These are phyloP conservation scores for Pheucticus melanocephalus DNA, from an alignment of 2,113 vertebrate genomes.

Conservation along the genomic window DNA sequence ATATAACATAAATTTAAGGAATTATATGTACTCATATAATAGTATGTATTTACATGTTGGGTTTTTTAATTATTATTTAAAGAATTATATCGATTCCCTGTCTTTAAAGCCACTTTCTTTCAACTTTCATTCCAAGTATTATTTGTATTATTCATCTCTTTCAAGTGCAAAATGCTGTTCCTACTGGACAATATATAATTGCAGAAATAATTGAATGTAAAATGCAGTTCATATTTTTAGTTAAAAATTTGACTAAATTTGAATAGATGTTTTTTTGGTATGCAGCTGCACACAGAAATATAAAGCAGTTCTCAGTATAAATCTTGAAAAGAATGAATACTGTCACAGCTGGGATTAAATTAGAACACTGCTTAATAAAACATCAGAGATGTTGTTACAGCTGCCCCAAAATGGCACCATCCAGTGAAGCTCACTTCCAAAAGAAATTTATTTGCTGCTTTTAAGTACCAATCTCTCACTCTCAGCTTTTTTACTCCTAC, in stretches of 20 bases:
- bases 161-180: neutral
- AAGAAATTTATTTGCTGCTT: neutral
- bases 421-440: neutral
- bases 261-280: neutral
- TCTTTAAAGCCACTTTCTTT: neutral
- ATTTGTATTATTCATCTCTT: neutral
- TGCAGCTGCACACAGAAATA: neutral
- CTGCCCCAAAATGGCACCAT: neutral
- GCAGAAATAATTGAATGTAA: neutral
- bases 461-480: neutral
- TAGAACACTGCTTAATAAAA: conserved; percentile 5
- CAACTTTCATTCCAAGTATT: neutral
- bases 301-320: neutral
- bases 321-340: neutral
- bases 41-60: neutral
- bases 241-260: neutral
- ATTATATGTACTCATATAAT: neutral
- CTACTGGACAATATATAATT: neutral
- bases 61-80: neutral
- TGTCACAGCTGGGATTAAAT: conserved; percentile 20
- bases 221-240: neutral
- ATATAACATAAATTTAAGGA: neutral
- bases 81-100: neutral
- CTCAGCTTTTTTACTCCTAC: neutral
- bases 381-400: neutral